These are phyloP conservation scores for Ceratoteleas bidentatus DNA, from an alignment of 1,140 invertebrate species.

Conservation along the genomic window DNA sequence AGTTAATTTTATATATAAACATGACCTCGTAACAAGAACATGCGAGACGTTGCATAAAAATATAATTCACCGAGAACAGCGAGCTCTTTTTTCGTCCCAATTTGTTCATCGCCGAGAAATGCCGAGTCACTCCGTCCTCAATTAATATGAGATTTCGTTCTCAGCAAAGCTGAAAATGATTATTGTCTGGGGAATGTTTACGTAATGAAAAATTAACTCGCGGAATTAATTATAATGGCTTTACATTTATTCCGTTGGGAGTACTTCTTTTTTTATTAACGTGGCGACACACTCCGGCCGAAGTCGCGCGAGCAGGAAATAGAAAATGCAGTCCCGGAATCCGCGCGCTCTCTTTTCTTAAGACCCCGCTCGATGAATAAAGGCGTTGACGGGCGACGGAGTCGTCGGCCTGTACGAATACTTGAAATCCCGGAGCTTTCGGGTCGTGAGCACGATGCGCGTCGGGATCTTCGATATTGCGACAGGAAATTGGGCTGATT, in stretches of 20 bases:
- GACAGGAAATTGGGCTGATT: slow-evolving; percentile 62
- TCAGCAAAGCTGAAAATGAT: too few species aligned
- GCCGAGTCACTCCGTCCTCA: too few species aligned
- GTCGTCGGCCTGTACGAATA: slow-evolving; percentile 58
- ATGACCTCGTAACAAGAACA: too few species aligned
- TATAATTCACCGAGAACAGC: too few species aligned
- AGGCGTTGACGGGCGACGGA: slow-evolving; percentile 48
- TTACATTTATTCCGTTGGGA: slow-evolving; percentile 13
- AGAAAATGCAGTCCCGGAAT: slow-evolving; percentile 46
- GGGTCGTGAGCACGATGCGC: slow-evolving; percentile 42
- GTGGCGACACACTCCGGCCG: slow-evolving; percentile 12
- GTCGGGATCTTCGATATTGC: slow-evolving; percentile 71
- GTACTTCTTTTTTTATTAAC: slow-evolving; percentile 23
- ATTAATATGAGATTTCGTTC: too few species aligned
- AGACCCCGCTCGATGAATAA: slow-evolving; percentile 48
- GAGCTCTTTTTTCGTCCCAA: too few species aligned
- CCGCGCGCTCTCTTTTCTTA: slow-evolving; percentile 32
- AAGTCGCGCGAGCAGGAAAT: slow-evolving; percentile 37
- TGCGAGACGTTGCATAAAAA: too few species aligned
- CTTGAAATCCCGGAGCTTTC: slow-evolving; percentile 66
- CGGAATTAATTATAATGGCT: slow-evolving; percentile 19
- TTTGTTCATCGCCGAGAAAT: too few species aligned
- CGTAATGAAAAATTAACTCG: slow-evolving; percentile 3
- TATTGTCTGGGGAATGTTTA: slow-evolving; percentile 1
- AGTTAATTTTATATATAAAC: too few species aligned